phyloP scores from a whole-genome alignment of 2,888 invertebrate species.

The Pseudococcus jackbeardsleyi region DNA sequence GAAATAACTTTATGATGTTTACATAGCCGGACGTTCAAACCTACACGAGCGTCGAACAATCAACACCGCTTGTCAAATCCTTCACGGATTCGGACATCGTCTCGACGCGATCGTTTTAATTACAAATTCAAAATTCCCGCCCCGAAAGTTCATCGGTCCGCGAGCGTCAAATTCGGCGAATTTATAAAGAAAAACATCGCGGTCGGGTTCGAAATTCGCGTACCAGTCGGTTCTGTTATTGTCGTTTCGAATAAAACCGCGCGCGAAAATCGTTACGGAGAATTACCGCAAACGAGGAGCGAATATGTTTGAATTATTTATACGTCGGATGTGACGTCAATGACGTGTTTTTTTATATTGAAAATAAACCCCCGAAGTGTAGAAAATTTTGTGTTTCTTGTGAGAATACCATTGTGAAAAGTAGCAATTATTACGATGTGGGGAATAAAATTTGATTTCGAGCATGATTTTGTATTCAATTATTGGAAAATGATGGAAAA shows the following conservation, averaged over 20 bases:
- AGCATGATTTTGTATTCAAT: background rate
- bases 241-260: background rate
- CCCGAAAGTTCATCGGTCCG: background rate
- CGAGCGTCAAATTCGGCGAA: background rate
- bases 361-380: background rate
- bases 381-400: background rate
- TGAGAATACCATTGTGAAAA: background rate
- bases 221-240: background rate
- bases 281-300: background rate
- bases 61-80: background rate
- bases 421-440: background rate
- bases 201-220: background rate
- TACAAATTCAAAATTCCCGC: background rate
- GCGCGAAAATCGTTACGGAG: background rate
- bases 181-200: background rate
- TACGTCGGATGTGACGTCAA: background rate
- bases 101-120: background rate
- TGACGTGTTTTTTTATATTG: background rate
- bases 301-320: background rate
- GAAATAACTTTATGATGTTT: background rate
- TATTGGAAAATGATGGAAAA: background rate
- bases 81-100: background rate
- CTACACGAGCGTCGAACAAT: constrained; percentile 19
- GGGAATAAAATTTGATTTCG: background rate
- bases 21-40: background rate